Evolutionary conservation across 2,888 invertebrate species (phyloP).

Genomic region (Ochropleura leucogaster): DNA sequence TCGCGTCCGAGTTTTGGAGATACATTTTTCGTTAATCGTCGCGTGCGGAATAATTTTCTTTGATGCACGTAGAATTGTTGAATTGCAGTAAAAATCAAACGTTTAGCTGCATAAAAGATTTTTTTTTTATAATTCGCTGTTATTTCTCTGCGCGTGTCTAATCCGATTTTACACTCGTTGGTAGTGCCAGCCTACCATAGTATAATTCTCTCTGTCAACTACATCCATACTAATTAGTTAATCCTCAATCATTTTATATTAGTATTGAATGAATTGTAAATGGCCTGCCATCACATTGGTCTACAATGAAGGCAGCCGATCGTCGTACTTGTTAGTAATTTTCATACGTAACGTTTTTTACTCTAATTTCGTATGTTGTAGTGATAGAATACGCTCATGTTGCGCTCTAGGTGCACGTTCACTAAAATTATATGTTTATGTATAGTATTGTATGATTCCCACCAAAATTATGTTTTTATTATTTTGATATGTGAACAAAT

Average conservation of each 20-base stretch:
- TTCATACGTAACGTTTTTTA: constrained; percentile 84
- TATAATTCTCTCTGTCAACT: constrained; percentile 37
- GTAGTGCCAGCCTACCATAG: constrained; percentile 37
- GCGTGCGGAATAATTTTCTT: constrained; percentile 42
- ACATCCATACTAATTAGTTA: constrained; percentile 36
- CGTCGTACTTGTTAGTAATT: constrained; percentile 77
- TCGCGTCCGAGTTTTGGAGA: constrained; percentile 45
- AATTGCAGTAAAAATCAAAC: constrained; percentile 31
- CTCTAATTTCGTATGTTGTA: constrained; percentile 80
- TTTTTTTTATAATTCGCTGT: constrained; percentile 12
- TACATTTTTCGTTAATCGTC: constrained; percentile 36
- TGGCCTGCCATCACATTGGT: constrained; percentile 66
- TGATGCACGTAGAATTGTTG: constrained; percentile 36
- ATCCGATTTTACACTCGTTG: constrained; percentile 27
- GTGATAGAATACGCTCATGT: constrained; percentile 74
- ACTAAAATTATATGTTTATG: constrained; percentile 51
- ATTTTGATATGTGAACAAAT: constrained; percentile 51
- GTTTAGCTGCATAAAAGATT: constrained; percentile 17
- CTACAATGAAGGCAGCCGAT: constrained; percentile 61
- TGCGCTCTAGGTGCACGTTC: constrained; percentile 67
- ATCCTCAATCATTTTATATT: constrained; percentile 51
- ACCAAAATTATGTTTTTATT: constrained; percentile 65
- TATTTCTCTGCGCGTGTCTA: constrained; percentile 31
- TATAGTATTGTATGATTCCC: constrained; percentile 69
- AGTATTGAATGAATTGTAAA: constrained; percentile 52